Evolutionary conservation across 1,140 invertebrate genomes (phyloP).

Genomic region (Neodiprion virginianus): DNA sequence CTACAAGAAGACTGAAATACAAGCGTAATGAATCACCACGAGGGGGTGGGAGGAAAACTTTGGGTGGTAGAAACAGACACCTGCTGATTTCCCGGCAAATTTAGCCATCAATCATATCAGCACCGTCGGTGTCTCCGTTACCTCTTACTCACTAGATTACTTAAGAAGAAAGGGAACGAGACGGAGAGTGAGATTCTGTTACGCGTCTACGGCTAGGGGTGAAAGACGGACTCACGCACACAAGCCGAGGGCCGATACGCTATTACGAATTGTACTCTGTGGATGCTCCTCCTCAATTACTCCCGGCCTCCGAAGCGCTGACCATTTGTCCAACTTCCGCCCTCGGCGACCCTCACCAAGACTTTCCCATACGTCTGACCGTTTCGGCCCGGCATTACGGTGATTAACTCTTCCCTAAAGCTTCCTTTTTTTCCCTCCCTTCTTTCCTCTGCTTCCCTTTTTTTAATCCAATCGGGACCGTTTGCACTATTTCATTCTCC

Average conservation of each 20-base stretch:
- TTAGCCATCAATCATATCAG: constrained; percentile 34
- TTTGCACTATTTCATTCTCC: too few relatives aligned
- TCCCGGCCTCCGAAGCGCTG: background rate
- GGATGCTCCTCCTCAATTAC: background rate
- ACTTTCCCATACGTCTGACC: background rate
- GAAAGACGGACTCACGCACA: background rate
- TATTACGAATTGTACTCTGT: background rate
- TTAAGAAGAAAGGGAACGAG: background rate
- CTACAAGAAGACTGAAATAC: too few relatives aligned
- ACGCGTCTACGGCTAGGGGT: background rate
- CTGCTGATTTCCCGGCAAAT: constrained; percentile 34
- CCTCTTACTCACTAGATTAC: background rate
- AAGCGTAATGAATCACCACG: too few relatives aligned
- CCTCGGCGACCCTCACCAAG: background rate
- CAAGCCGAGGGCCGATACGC: background rate
- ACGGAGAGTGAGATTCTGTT: background rate
- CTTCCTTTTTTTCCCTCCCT: background rate
- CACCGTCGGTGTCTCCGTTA: constrained; percentile 13
- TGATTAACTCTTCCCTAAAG: background rate
- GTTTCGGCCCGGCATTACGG: constrained; percentile 1
- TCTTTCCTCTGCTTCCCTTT: too few relatives aligned
- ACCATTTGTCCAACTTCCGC: background rate
- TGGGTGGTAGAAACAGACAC: constrained; percentile 21
- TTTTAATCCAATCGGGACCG: too few relatives aligned
- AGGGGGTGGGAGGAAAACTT: background rate